These are phyloP conservation scores for Lamellibrachia luymesi DNA, from an alignment of 1,140 invertebrate species.

Conservation along the genomic window DNA sequence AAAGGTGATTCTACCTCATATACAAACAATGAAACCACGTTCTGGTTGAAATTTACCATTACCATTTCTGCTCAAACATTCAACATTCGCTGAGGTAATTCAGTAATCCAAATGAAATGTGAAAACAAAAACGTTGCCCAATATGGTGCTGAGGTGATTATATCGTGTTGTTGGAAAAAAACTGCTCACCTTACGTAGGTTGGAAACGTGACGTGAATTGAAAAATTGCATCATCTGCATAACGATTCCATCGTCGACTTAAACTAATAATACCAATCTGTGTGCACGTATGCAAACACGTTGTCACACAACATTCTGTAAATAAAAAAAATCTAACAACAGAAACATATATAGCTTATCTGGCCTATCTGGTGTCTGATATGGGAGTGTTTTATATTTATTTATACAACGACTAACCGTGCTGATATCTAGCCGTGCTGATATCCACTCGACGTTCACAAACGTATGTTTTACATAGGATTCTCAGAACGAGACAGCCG, in stretches of 20 bases:
- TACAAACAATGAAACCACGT: background rate
- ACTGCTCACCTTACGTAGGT: background rate
- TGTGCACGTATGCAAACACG: background rate
- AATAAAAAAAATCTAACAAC: background rate
- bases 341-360: background rate
- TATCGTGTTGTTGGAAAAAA: background rate
- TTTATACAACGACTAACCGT: too few species aligned
- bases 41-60: background rate
- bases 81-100: background rate
- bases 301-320: background rate
- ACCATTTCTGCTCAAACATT: background rate
- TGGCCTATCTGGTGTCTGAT: background rate
- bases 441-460: too few species aligned
- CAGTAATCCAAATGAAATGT: too few species aligned
- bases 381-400: background rate
- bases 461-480: too few species aligned
- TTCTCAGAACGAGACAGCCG: too few species aligned
- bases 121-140: too few species aligned
- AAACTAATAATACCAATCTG: background rate
- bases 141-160: too few species aligned
- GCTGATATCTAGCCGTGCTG: too few species aligned
- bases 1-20: constrained; percentile 18
- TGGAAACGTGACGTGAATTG: background rate
- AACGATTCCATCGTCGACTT: background rate
- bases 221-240: background rate